Evolutionary conservation across 1,140 invertebrate species (phyloP), one percentile per base, ranked within the genome.

Genomic region (Cepaea nemoralis): DNA sequence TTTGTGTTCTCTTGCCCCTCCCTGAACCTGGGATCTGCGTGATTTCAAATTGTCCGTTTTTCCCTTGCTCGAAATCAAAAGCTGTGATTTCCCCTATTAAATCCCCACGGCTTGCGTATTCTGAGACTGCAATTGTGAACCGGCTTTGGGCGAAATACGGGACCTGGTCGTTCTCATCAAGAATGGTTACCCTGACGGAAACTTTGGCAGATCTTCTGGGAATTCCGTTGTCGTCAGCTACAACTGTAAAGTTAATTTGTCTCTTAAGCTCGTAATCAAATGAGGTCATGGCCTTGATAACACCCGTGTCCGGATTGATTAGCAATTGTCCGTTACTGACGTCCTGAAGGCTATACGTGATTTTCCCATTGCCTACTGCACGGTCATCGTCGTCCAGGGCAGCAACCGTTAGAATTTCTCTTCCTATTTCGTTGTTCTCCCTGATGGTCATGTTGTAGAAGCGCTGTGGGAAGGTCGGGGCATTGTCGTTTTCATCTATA

Each of bases 401-500:
- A 3, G 93, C 89, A 0, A 98, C 94, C 85, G 95, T 95, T 2
- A 85, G 69, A 19, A 90, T 67, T 33, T 80, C 71, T 24, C 77
- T 81, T 14, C 87, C 87, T 3, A 83, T 63, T 55, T 82, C 63
- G 40, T 85, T 86, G 78, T 89, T 89, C 85, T 90, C 89, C 27
- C 79, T 67, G 8, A 89, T 48, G 31, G 80, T 82, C 0, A 82
- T 83, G 22, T 76, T 80, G 76, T 84, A 87, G 19, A 66, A 69
- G 6, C 76, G 45, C n/a, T 86, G 71, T 6, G 59, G 40, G 91
- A 98, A 98, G 81, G 93, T 92, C 0, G 97, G 97, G 37, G 94
- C 93, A 89, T 98, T 95, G 91, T 98, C 97, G 90, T 99, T 98
- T 83, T 96, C 95, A 90, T 99, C 97, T 42, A 95, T 92, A 35